A percentile compares a stretch with the other conserved stretches of the same genome.
These are phyloP conservation scores for Drosophila heteroneura DNA, from an alignment of 2,888 invertebrate genomes.

Conservation along the genomic window DNA sequence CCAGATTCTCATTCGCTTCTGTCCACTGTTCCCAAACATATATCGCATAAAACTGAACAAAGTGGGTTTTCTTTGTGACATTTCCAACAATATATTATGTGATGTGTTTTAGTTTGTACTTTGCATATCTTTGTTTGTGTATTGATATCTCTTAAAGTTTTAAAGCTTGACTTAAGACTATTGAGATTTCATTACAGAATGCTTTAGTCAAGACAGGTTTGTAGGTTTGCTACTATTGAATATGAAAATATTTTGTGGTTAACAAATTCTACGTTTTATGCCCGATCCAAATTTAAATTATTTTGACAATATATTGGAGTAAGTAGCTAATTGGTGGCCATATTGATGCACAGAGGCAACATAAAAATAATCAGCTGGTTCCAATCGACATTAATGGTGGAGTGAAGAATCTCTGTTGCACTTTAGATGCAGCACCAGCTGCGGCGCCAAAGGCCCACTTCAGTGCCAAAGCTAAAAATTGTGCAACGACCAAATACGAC, in stretches of 20 bases:
- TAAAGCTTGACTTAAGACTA: background rate
- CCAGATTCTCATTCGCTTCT: constrained; percentile 8
- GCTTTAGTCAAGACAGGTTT: background rate
- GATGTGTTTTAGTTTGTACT: background rate
- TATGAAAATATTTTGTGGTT: too few species aligned
- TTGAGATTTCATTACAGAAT: background rate
- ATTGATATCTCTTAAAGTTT: background rate
- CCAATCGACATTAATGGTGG: background rate
- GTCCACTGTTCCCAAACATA: background rate
- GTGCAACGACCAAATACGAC: constrained; percentile 17
- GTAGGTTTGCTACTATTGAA: background rate
- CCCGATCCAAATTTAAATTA: background rate
- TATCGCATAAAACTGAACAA: background rate
- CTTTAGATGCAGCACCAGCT: background rate
- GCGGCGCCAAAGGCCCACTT: constrained; percentile 3
- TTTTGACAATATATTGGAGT: background rate
- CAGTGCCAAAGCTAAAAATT: constrained; percentile 4
- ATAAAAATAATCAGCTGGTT: background rate
- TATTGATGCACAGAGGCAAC: background rate
- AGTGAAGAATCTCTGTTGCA: background rate
- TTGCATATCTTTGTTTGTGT: background rate
- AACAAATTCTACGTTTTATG: background rate
- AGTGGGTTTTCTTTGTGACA: background rate
- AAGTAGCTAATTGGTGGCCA: background rate
- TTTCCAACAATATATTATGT: background rate